A percentile compares a stretch with the other conserved stretches of the same genome.
Evolutionary conservation across 2,113 vertebrate species (phyloP).

Genomic region (Arizona elegans): DNA sequence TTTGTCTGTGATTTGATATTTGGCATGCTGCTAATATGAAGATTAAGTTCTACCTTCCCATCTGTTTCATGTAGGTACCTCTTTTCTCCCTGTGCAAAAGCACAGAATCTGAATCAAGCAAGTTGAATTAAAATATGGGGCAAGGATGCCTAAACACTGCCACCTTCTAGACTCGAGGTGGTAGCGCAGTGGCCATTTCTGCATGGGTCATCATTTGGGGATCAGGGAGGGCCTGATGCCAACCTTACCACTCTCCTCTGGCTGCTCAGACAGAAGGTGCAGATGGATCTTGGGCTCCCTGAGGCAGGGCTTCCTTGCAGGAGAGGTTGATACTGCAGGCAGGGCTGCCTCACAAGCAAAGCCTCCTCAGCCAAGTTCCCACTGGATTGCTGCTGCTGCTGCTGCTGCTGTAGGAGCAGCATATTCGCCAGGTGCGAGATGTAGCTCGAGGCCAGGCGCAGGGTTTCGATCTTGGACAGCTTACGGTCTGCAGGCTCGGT

Average conservation of each 20-base stretch:
- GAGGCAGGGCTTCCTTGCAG: constrained; percentile 47
- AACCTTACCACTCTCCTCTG: constrained; percentile 83
- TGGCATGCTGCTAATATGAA: not conserved
- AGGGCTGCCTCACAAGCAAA: constrained; percentile 65
- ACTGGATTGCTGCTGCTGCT: constrained; percentile 38
- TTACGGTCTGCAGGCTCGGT: constrained; percentile 84
- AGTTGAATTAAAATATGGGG: not conserved
- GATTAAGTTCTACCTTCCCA: not conserved
- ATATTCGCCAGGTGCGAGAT: constrained; percentile 87
- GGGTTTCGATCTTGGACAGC: constrained; percentile 89
- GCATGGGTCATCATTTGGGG: too few relatives aligned
- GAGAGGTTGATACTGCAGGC: constrained; percentile 71
- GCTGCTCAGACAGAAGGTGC: constrained; percentile 88
- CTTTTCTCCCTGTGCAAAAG: not conserved
- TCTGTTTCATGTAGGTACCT: too few relatives aligned
- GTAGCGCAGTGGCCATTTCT: not conserved
- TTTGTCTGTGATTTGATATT: not conserved
- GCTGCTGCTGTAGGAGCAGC: constrained; percentile 40
- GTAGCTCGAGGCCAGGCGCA: constrained; percentile 87
- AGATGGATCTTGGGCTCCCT: constrained; percentile 76
- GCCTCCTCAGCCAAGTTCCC: constrained; percentile 30
- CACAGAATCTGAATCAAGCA: not conserved
- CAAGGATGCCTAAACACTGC: too few relatives aligned
- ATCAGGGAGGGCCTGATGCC: not conserved
- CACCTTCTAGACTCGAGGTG: not conserved